Evolutionary conservation across 1,140 invertebrate species (phyloP), one percentile per base, ranked within the genome.

Genomic region (Globodera rostochiensis): DNA sequence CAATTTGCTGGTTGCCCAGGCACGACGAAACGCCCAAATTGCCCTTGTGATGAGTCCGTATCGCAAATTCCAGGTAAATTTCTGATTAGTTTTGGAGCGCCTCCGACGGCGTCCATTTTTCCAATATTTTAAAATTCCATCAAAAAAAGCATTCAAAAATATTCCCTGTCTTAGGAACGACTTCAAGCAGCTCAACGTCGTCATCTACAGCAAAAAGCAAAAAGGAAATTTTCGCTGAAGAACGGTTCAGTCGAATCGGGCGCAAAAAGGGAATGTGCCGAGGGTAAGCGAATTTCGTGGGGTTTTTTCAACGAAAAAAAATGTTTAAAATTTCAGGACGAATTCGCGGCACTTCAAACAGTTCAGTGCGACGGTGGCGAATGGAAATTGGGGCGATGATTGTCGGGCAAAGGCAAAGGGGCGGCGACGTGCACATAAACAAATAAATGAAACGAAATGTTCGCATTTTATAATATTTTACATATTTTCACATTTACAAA

Each of bases 51-150:
- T 78, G 13, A 78, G 77, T n/a, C 77, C 77, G 21, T 66, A 64
- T 78, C 64, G 70, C 21, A 78, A 78, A 78, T 78, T 78, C 36
- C 46, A 64, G 64, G 77, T 78, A 25, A 69, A 36, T 36, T 36
- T 36, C 36, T 3, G 36, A 36, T 36, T 36, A 36, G n/a, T n/a
- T n/a, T n/a, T n/a, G n/a, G n/a, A n/a, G n/a, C n/a, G n/a, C n/a
- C n/a, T n/a, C n/a, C n/a, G n/a, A 0, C 36, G 36, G 36, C 36
- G 36, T 36, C 36, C 36, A 36, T 1, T 36, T 36, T 36, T 36
- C 36, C 36, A 1, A 36, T 36, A 36, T 36, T 36, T 36, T 36
- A 36, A 36, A 2, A 36, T 36, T 36, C 36, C 36, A 36, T 36
- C 36, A 36, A 36, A 36, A 36, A 36, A 36, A 36, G 1, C 13